Evolutionary conservation across 2,797 vertebrate genomes (phyloP), one percentile per base, ranked within the genome.

Genomic region (Tragelaphus oryx): DNA sequence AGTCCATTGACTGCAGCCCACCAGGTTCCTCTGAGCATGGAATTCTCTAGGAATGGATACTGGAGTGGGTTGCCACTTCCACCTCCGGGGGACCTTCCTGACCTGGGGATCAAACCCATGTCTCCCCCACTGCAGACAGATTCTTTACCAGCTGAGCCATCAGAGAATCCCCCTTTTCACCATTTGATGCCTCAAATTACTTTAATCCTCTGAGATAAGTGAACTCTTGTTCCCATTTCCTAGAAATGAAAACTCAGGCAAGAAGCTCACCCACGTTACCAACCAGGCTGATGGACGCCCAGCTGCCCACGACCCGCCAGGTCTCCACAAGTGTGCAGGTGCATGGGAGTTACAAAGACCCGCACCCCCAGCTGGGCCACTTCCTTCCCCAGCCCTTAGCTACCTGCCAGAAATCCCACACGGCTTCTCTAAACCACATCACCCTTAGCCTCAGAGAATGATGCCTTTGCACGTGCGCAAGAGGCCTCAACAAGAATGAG

Each of bases 351-450:
- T 10, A 76, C 2, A 5, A 10, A 30, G 74, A 30, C 16, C 7
- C 1, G 0, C 74, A 5, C 46, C 17, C 5, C 18, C 6, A 17
- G 1, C 13, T 1, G 8, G 37, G 18, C 18, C 30, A 4, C n/a
- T 20, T 52, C 57, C 68, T 22, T 6, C 17, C 52, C 9, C 20
- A 33, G 76, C 48, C 20, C 18, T 14, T 7, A 20, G 5, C 6
- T 6, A 7, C 57, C 14, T 2, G 22, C 46, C 5, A 0, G 37
- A 28, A 22, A 48, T 30, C 68, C 14, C 74, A 8, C 59, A 1
- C 37, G 0, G 18, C 16, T 48, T 48, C 55, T 52, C 76, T 54
- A 6, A 33, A 30, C 33, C 3, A 2, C 1, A 3, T 46, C 82
- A 46, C 13, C 6, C 8, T 59, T 44, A 4, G 26, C 26, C 55